These are phyloP conservation scores for Maccullochella peelii DNA, from an alignment of 2,113 vertebrate genomes.

Conservation along the genomic window DNA sequence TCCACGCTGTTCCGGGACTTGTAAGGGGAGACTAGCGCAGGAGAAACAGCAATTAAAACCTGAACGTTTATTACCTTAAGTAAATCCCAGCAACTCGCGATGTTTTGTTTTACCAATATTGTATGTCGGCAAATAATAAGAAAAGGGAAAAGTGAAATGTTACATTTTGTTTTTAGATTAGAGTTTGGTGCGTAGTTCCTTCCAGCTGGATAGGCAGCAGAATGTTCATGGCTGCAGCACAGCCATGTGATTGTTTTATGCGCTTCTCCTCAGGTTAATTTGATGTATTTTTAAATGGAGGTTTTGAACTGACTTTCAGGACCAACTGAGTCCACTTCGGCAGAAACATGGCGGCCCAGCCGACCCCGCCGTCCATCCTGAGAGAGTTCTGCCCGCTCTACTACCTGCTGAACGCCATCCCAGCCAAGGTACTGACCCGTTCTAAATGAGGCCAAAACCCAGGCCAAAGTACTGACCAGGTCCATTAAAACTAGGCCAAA, in stretches of 20 bases:
- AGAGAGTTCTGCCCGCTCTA: conserved; percentile 96
- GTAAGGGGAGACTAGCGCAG: neutral
- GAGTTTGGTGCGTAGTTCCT: too few relatives aligned
- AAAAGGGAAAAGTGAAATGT: too few relatives aligned
- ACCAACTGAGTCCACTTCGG: neutral
- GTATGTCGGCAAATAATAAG: too few relatives aligned
- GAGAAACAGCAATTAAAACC: neutral
- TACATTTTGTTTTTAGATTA: too few relatives aligned
- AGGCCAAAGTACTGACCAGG: neutral
- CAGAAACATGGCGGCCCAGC: conserved; percentile 86
- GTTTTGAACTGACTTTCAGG: conserved; percentile 17
- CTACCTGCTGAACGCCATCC: conserved; percentile 94
- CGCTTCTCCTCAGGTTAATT: neutral
- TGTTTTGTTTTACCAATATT: too few relatives aligned
- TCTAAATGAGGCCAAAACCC: neutral
- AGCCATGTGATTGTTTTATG: too few relatives aligned
- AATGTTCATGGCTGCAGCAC: too few relatives aligned
- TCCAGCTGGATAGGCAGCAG: neutral
- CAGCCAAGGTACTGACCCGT: conserved; percentile 83
- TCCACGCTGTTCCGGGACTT: neutral
- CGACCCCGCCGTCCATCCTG: conserved; percentile 79
- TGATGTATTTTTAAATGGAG: neutral
- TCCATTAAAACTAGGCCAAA: too few relatives aligned
- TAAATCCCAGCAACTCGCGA: too few relatives aligned
- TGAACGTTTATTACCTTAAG: neutral